phyloP scores from a whole-genome alignment of 1,140 invertebrate species.

The Lysiphlebus fabarum region DNA sequence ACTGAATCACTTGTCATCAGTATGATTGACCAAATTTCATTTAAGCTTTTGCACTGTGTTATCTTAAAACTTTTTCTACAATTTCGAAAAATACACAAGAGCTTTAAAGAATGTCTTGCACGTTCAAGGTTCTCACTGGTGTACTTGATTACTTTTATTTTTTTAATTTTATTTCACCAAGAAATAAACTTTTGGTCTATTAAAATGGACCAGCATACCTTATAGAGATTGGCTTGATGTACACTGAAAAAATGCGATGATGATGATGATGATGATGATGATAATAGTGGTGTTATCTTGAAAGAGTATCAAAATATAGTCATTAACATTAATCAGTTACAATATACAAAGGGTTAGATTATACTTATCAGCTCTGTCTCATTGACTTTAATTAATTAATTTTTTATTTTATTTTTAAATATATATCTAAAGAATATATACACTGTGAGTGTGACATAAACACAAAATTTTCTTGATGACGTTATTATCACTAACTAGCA shows the following conservation, averaged over 20 bases:
- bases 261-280: too few species aligned
- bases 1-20: too few species aligned
- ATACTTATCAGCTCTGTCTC: neutral
- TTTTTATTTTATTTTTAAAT: neutral
- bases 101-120: too few species aligned
- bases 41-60: too few species aligned
- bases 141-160: too few species aligned
- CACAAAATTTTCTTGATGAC: slow-evolving; percentile 17
- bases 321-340: neutral
- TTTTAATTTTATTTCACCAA: too few species aligned
- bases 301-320: too few species aligned
- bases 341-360: neutral
- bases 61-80: too few species aligned
- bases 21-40: too few species aligned
- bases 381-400: neutral
- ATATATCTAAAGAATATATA: neutral
- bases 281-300: too few species aligned
- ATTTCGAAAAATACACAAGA: too few species aligned
- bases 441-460: slow-evolving; percentile 10
- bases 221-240: slow-evolving; percentile 6
- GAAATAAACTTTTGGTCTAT: slow-evolving; percentile 4
- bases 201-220: slow-evolving; percentile 15
- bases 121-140: too few species aligned
- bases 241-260: neutral
- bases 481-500: slow-evolving; percentile 25